Evolutionary conservation across 2,888 invertebrate species (phyloP).

Genomic region (Eristalis intricaria): DNA sequence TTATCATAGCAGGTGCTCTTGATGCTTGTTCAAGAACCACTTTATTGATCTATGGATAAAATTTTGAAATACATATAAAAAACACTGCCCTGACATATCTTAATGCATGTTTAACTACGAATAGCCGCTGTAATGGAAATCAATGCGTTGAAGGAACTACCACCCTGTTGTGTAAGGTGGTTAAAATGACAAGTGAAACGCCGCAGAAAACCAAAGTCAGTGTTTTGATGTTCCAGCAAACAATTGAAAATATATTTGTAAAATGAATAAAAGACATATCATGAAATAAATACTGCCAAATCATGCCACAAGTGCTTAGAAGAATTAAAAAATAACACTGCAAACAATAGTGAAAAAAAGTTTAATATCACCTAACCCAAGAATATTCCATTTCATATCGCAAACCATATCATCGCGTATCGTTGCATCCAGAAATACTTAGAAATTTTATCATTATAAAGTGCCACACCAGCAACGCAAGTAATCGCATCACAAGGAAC

Average conservation of each 20-base stretch:
- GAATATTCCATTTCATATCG: slow-evolving; percentile 21
- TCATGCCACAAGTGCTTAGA: background rate
- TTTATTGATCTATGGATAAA: no score
- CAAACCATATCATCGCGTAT: slow-evolving; percentile 21
- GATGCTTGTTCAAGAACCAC: no score
- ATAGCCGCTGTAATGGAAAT: slow-evolving; percentile 24
- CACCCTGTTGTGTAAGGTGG: slow-evolving; percentile 10
- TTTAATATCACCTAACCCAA: background rate
- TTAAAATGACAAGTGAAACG: slow-evolving; percentile 58
- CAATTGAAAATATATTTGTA: background rate
- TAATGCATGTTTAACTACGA: background rate
- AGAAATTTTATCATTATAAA: slow-evolving; percentile 49
- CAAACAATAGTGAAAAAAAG: slow-evolving; percentile 4
- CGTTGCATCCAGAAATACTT: slow-evolving; percentile 51
- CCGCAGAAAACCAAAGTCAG: slow-evolving; percentile 29
- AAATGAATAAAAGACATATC: slow-evolving; percentile 29
- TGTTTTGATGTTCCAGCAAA: slow-evolving; percentile 14
- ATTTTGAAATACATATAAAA: no score
- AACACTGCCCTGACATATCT: background rate
- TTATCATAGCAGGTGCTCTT: no score
- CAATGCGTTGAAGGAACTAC: background rate
- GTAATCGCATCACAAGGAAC: slow-evolving; percentile 73
- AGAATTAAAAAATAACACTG: background rate
- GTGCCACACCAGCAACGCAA: slow-evolving; percentile 71
- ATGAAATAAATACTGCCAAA: slow-evolving; percentile 29